Conservation (phyloP, 2,888 invertebrate species). For the Pristionchus fissidentatus region DNA sequence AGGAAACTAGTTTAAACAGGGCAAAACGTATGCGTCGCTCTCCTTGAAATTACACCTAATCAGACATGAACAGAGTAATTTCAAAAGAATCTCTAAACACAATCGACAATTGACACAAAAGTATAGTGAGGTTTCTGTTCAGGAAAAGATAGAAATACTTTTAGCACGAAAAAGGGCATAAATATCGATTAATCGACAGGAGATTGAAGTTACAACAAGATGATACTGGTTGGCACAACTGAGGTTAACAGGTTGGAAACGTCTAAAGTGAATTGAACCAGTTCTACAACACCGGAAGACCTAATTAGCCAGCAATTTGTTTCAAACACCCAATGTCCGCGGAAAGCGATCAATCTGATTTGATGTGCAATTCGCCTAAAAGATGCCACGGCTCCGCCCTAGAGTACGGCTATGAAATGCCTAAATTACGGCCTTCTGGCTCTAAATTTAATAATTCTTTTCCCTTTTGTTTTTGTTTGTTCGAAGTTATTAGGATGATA, state of each 20-base stretch:
- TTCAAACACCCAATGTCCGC: conserved; percentile 7
- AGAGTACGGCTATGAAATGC: too few species aligned
- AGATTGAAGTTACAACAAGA: too few species aligned
- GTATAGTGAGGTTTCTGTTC: neutral
- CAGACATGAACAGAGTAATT: neutral
- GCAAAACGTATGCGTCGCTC: neutral
- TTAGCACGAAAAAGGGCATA: neutral
- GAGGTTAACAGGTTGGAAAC: neutral
- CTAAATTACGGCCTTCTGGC: too few species aligned
- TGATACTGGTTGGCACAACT: too few species aligned
- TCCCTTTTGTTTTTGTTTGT: too few species aligned
- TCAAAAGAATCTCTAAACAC: neutral
- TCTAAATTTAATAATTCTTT: too few species aligned
- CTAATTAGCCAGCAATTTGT: conserved; percentile 25
- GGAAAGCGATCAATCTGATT: neutral
- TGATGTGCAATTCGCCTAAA: neutral
- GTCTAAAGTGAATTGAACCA: neutral
- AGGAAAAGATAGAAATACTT: neutral
- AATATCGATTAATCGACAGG: too few species aligned
- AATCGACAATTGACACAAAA: neutral
- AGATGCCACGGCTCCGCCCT: too few species aligned
- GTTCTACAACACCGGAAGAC: neutral
- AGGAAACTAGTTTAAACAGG: neutral
- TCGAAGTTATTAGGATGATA: too few species aligned
- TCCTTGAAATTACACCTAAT: conserved; percentile 9